Evolutionary conservation across 2,113 vertebrate genomes (phyloP), one percentile per base, ranked within the genome.

Genomic region (Orcinus orca): DNA sequence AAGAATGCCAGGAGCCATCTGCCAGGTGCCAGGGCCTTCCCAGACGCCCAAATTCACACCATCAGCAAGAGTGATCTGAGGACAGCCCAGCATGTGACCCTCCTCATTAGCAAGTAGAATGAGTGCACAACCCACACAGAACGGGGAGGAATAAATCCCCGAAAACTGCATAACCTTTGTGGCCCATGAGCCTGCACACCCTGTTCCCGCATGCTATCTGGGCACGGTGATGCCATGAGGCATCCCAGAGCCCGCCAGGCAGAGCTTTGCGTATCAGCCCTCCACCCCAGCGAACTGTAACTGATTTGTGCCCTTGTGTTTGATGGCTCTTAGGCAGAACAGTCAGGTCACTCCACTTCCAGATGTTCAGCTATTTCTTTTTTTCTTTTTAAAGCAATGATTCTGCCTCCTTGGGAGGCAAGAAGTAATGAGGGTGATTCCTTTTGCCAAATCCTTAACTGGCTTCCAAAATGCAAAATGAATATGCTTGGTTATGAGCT

Each of bases 1-100:
- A 93, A 41, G 88, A 85, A 77, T 88, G 31, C 79, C 65, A 88
- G 58, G 68, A 58, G 79, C 92, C 94, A 92, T 92, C 89, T 93
- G 89, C 83, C 50, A 74, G 88, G 44, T 82, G 38, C 80, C 70
- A 23, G 58, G 63, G 67, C 63, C 76, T 79, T 92, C 85, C 58
- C 36, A 38, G 74, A 8, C 1, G 2, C 65, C 88, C 85, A 90
- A 8, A 82, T 68, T 20, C 25, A 80, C 25, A 63, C 73, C 38
- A 15, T 87, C 79, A 36, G 58, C 4, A 0, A 74, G 73, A 71
- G n/a, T 18, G 11, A 9, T 44, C 47, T 18, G 58, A 58, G 67
- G 17, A 20, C 38, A n/a, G 70, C 76, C 95, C 82, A 80, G 79
- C 67, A 0, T 31, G 36, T 3, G 6, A 53, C 55, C 55, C 18